Evolutionary conservation across 2,113 vertebrate species (phyloP), one percentile per base, ranked within the genome.

Genomic region (Turnix velox): DNA sequence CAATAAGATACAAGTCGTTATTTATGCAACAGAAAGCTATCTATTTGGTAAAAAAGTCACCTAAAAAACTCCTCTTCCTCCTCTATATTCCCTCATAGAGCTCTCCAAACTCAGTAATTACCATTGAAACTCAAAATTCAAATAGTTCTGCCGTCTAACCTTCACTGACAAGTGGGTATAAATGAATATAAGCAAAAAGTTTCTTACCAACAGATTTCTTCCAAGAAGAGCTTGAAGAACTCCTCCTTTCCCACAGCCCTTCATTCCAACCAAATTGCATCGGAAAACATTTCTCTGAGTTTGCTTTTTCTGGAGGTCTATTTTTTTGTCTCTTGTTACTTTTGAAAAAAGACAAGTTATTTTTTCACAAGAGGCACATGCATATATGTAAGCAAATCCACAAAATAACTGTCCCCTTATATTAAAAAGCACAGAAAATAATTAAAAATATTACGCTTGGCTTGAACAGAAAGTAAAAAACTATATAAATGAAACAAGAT

Each of bases 321-420:
- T 99, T 93, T 99, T 98, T 95, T 99, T 99, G 97, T 99, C 99
- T 93, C 99, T 98, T 14, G 99, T 99, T 88, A 99, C 99, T 99
- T 94, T 76, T 87, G 89, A 68, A 58, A 83, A 87, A 88, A 82
- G 48, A 83, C 15, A 89, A 57, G n/a, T 35, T 46, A n/a, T n/a
- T 31, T 91, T 86, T 67, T 72, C 66, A 87, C 16, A 55, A 45
- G 46, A 81, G 12, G 30, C 10, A 51, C 16, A 31, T 3, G 28
- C 62, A 67, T 7, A 12, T 23, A 33, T 12, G 20, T 28, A 69
- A 15, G 16, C 63, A 42, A 85, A 80, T 69, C 46, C 12, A 74
- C 0, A 3, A 89, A 78, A 31, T n/a, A 68, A 54, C 4, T 43
- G 13, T 39, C 45, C 25, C 28, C 7, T 40, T 78, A 42, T 12